A percentile compares a stretch with the other conserved stretches of the same genome.
These are phyloP conservation scores for Squalus acanthias DNA, from an alignment of 2,797 vertebrate genomes.

Conservation along the genomic window DNA sequence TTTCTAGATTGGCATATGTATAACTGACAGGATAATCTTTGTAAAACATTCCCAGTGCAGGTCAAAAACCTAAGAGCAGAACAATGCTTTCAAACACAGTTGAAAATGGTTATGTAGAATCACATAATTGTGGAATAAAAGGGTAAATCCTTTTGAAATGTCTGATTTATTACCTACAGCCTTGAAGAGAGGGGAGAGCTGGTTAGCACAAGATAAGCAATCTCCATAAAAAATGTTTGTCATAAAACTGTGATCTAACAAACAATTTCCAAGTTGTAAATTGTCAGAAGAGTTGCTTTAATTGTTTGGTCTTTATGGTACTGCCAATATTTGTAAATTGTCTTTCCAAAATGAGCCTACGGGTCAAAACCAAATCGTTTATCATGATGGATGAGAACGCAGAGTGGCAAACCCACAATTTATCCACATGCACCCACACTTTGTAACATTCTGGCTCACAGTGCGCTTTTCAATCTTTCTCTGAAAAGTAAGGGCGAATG, in stretches of 20 bases:
- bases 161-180: not conserved
- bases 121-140: not conserved
- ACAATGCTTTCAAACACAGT: not conserved
- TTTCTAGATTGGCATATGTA: not conserved
- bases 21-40: not conserved
- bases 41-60: not conserved
- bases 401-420: not conserved
- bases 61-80: not conserved
- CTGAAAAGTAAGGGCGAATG: not conserved
- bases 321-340: too few relatives aligned
- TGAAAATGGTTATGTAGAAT: not conserved
- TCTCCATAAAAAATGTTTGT: not conserved
- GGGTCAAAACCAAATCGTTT: too few relatives aligned
- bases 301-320: not conserved
- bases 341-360: too few relatives aligned
- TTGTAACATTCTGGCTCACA: not conserved
- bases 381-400: too few relatives aligned
- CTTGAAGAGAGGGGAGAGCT: not conserved
- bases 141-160: not conserved
- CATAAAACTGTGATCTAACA: not conserved
- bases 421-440: not conserved
- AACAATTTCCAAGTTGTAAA: not conserved
- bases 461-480: not conserved
- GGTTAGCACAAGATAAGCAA: not conserved
- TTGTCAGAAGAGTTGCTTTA: not conserved